phyloP scores from a whole-genome alignment of 2,113 vertebrate genomes.

The Galbula dea region DNA sequence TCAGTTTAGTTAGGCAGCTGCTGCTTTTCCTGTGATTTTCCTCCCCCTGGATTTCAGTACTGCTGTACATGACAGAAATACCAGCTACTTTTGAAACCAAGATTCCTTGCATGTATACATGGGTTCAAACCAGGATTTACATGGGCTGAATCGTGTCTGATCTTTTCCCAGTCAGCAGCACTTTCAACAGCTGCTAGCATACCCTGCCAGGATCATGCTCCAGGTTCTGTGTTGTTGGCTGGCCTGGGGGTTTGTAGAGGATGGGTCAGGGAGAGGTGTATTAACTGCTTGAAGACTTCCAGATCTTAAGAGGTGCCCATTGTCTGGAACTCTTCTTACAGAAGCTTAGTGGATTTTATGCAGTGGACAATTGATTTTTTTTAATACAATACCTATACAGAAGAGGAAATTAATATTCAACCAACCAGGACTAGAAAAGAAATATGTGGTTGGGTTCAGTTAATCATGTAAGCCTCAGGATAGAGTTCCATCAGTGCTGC shows the following conservation, averaged over 20 bases:
- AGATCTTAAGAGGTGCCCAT: background rate
- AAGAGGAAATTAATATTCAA: constrained; percentile 43
- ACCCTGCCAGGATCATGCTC: background rate
- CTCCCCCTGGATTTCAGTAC: background rate
- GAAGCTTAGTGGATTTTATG: background rate
- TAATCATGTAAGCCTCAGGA: constrained; percentile 40
- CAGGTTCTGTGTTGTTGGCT: background rate
- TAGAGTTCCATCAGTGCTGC: constrained; percentile 12
- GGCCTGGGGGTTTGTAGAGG: background rate
- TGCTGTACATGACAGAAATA: background rate
- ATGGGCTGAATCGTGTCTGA: background rate
- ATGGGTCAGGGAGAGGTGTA: background rate
- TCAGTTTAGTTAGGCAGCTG: background rate
- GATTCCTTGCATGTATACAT: background rate
- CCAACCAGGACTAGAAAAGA: constrained; percentile 37
- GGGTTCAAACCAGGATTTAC: background rate
- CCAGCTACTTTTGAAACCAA: background rate
- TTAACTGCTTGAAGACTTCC: background rate
- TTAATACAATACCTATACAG: background rate
- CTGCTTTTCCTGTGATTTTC: background rate
- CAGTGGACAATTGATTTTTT: constrained; percentile 31
- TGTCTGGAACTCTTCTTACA: background rate
- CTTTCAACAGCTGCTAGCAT: background rate
- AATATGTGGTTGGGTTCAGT: constrained; percentile 14
- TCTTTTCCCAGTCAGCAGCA: background rate